Base-by-base conservation (phyloP, 2,113 vertebrate species). In the Pangasianodon hypophthalmus region DNA sequence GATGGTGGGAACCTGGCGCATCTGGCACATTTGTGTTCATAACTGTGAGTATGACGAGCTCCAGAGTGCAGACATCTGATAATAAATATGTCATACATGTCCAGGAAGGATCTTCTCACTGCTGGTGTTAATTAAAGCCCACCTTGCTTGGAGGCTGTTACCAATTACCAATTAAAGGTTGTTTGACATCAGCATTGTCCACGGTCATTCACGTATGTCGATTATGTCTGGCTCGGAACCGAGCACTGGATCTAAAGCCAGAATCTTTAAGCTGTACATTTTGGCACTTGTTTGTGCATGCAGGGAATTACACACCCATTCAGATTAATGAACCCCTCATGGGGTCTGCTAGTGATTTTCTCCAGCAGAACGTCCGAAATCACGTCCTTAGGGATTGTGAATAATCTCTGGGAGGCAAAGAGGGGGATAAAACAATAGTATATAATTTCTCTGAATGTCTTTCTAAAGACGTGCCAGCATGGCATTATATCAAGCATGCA, bases 131-230 rank as follows among this genome's bases (percentile, higher is more conserved):
- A 98, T 99, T 98, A 95, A 91, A 93, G 90, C 86, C 91, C 93
- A 98, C 97, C 97, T 96, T 96, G 94, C 95, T 97, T 96, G 96
- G 96, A 97, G 96, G 96, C 96, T 97, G 97, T 98, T 98, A 97
- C 96, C 97, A 97, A 97, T 97, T 97, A 97, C 94, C 95, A 94
- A 95, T 97, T 96, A 95, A 94, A 95, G 95, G 96, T 95, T 96
- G 97, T 96, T 93, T 90, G 73, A 92, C 89, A 60, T 60, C 95
- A 96, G 96, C 95, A 96, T 95, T 92, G 85, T 90, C 56, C 58
- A 77, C 81, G 48, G 83, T 90, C 64, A 58, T 85, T 89, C 54
- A 26, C 87, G 87, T 79, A 77, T 89, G 82, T 90, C 77, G 92
- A 94, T 84, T 92, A 90, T 75, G 84, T 83, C 88, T 93, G 89